Conservation (phyloP, 2,888 invertebrate genomes). For the Apamea monoglypha region DNA sequence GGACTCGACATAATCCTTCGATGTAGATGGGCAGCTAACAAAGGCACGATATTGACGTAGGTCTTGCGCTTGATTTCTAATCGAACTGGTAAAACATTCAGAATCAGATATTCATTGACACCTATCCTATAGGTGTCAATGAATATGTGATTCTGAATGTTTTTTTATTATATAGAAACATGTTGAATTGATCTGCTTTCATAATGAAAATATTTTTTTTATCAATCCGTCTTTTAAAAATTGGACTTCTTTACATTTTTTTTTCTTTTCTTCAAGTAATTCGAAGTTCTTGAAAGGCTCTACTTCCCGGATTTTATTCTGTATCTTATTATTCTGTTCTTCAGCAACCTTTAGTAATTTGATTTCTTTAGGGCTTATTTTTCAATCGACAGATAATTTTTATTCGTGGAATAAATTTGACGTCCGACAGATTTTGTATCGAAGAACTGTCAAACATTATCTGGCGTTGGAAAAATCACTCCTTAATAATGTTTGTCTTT, state of each 20-base stretch:
- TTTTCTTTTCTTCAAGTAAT: neutral
- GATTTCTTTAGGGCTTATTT: neutral
- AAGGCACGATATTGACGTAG: neutral
- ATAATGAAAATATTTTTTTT: neutral
- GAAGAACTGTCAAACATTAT: too few species aligned
- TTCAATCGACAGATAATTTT: too few species aligned
- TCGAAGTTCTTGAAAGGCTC: neutral
- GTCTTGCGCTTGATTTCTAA: neutral
- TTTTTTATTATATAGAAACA: neutral
- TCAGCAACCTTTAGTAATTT: neutral
- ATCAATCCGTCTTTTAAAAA: neutral
- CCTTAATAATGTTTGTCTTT: neutral
- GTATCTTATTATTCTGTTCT: neutral
- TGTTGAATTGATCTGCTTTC: neutral
- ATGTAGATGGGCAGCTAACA: neutral
- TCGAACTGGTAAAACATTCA: conserved; percentile 11
- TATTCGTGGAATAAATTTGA: too few species aligned
- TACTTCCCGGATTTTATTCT: neutral
- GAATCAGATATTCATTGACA: too few species aligned
- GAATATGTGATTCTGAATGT: neutral
- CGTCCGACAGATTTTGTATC: too few species aligned
- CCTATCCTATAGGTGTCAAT: too few species aligned
- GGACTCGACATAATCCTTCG: neutral
- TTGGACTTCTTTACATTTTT: neutral
- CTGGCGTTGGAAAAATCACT: too few species aligned